phyloP scores from a whole-genome alignment of 2,797 vertebrate species.

The Danio aesculapii region DNA sequence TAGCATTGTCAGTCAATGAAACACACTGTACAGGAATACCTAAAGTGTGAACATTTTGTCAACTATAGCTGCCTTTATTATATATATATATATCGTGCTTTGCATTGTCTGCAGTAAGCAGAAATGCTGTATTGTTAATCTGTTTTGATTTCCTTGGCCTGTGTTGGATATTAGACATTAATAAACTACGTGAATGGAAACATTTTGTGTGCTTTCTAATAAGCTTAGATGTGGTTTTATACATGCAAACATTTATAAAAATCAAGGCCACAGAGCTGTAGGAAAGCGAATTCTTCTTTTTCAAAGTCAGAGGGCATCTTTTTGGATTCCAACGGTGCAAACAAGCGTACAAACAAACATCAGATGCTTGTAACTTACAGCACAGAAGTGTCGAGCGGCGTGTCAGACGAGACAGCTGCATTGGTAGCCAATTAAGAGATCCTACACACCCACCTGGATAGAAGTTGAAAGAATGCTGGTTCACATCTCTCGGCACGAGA shows the following conservation, averaged over 20 bases:
- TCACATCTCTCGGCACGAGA: constrained; percentile 63
- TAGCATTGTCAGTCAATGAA: neutral
- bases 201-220: constrained; percentile 1
- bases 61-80: neutral
- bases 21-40: neutral
- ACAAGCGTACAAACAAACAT: constrained; percentile 42
- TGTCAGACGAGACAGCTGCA: constrained; percentile 62
- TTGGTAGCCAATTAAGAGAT: constrained; percentile 65
- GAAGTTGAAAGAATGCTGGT: constrained; percentile 61
- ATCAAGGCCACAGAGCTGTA: neutral
- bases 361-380: constrained; percentile 45
- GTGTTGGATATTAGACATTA: too few species aligned
- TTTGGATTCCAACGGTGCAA: constrained; percentile 12
- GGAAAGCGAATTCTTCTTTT: constrained; percentile 6
- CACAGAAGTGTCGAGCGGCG: constrained; percentile 42
- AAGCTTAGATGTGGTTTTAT: neutral
- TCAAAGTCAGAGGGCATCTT: constrained; percentile 43
- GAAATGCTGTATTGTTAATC: neutral
- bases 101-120: neutral
- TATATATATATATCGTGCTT: neutral
- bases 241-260: neutral
- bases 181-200: too few species aligned
- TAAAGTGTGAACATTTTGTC: neutral
- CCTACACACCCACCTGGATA: constrained; percentile 62
- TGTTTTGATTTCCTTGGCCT: too few species aligned